phyloP scores from a whole-genome alignment of 2,888 invertebrate species.

The Tuta absoluta region DNA sequence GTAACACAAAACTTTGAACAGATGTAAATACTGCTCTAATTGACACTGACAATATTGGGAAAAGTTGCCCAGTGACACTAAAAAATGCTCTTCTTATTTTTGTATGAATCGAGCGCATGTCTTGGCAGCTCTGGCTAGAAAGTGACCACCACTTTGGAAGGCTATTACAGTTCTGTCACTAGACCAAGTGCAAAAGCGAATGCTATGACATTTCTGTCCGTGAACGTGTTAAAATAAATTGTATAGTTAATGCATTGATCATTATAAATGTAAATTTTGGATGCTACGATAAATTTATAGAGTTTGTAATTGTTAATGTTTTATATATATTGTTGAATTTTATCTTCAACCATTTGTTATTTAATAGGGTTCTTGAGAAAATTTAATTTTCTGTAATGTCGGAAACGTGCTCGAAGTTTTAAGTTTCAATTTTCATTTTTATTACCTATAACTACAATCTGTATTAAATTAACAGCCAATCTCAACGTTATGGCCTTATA shows the following conservation, averaged over 20 bases:
- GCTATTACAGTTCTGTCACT: too few species aligned
- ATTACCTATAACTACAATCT: constrained; percentile 37
- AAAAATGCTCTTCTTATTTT: too few species aligned
- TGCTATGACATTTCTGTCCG: neutral
- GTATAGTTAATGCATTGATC: constrained; percentile 33
- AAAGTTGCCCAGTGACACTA: too few species aligned
- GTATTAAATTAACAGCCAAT: constrained; percentile 50
- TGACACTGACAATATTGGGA: too few species aligned
- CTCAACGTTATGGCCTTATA: constrained; percentile 63
- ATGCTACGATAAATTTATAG: constrained; percentile 49
- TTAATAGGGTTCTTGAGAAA: constrained; percentile 42
- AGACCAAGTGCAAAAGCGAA: too few species aligned
- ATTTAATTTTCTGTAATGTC: constrained; percentile 26
- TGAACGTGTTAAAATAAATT: constrained; percentile 27
- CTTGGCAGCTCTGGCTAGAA: neutral
- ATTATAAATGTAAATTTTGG: constrained; percentile 52
- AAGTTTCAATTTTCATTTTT: constrained; percentile 4
- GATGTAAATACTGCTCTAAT: neutral
- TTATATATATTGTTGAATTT: constrained; percentile 73
- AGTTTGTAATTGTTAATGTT: constrained; percentile 75
- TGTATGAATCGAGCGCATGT: too few species aligned
- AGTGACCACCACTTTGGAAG: too few species aligned
- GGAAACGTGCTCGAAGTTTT: constrained; percentile 17
- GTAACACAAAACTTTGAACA: too few species aligned
- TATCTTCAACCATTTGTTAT: constrained; percentile 66